Conservation (phyloP, 2,113 vertebrate genomes). For the Oxyruncus cristatus region DNA sequence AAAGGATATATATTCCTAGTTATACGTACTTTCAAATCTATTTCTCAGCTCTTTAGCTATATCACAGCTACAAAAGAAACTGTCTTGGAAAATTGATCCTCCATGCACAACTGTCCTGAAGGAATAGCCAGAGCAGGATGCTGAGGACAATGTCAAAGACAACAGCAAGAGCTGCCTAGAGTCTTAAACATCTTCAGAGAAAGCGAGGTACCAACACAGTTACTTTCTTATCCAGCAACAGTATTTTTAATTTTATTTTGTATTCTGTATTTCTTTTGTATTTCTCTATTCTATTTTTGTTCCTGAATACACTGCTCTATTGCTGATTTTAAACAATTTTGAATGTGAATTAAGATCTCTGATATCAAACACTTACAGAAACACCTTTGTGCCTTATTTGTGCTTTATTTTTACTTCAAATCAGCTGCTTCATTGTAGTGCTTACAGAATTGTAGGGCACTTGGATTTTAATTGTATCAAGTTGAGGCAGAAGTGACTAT, state of each 20-base stretch:
- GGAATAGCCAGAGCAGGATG: not conserved
- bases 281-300: not conserved
- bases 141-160: not conserved
- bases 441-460: not conserved
- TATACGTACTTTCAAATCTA: not conserved
- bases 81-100: not conserved
- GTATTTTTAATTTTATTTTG: not conserved
- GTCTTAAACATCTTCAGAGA: not conserved
- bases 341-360: not conserved
- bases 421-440: not conserved
- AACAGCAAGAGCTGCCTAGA: not conserved
- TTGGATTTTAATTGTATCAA: slow-evolving; percentile 25
- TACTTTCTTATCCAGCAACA: not conserved
- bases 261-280: not conserved
- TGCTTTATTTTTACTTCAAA: not conserved
- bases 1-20: not conserved
- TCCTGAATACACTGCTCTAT: not conserved
- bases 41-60: not conserved
- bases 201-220: not conserved
- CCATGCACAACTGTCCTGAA: not conserved
- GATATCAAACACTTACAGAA: not conserved
- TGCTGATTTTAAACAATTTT: slow-evolving; percentile 9
- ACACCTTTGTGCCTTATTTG: not conserved
- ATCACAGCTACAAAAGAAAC: not conserved
- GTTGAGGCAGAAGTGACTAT: not conserved